Percentiles rank a stretch among this genome's conserved stretches.
Conservation (phyloP, 1,140 invertebrate genomes). For the Pachyrhynchus sulphureomaculatus region DNA sequence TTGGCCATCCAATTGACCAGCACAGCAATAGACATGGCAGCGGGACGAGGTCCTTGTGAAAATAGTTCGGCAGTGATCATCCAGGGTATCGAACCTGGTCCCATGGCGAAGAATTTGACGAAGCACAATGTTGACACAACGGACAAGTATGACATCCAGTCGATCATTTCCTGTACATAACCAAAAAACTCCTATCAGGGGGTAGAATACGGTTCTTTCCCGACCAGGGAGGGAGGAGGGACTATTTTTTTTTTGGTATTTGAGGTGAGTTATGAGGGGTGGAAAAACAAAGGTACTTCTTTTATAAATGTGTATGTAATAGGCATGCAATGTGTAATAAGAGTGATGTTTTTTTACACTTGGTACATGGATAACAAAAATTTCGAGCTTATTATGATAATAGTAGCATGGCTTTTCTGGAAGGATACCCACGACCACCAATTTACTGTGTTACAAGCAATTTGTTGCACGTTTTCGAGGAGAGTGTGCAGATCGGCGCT, state of each 20-base stretch:
- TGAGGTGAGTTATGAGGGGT: no score
- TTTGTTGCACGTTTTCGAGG: no score
- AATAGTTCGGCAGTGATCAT: conserved; percentile 98
- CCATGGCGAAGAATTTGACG: conserved; percentile 96
- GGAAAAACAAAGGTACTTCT: no score
- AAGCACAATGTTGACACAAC: conserved; percentile 91
- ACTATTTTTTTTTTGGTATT: conserved; percentile 9
- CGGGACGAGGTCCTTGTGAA: conserved; percentile 92
- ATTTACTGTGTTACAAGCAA: no score
- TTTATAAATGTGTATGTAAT: conserved; percentile 3
- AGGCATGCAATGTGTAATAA: conserved; percentile 1
- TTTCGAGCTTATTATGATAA: no score
- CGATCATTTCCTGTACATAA: conserved; percentile 95
- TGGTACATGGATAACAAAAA: conserved; percentile 5
- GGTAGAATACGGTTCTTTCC: conserved; percentile 62
- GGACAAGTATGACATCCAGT: conserved; percentile 95
- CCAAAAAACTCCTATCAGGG: conserved; percentile 89
- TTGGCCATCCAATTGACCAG: conserved; percentile 98
- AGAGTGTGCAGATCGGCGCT: no score
- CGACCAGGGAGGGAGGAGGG: conserved; percentile 59
- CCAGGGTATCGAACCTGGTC: conserved; percentile 97
- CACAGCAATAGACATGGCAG: conserved; percentile 97
- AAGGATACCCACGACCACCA: no score
- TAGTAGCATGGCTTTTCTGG: no score
- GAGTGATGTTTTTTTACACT: conserved; percentile 8